Percentiles rank a stretch among this genome's conserved stretches.
Conservation (phyloP, 2,797 vertebrate species). For the Smutsia gigantea region DNA sequence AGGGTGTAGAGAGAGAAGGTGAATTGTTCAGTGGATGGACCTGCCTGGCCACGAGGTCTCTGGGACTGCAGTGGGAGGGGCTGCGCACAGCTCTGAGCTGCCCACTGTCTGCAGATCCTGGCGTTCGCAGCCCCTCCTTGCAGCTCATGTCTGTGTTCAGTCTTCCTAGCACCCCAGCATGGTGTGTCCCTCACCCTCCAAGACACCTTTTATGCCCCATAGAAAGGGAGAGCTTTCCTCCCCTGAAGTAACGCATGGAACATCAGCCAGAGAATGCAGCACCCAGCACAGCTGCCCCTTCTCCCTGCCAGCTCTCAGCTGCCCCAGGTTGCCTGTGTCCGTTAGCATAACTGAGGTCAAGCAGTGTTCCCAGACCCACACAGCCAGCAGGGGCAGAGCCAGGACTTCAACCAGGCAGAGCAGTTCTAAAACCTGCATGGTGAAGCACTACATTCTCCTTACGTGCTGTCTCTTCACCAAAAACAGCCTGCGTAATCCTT, state of each 20-base stretch:
- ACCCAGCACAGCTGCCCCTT: neutral
- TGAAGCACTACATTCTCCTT: neutral
- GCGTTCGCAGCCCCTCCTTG: neutral
- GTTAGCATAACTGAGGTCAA: neutral
- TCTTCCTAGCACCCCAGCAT: neutral
- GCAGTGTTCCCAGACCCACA: neutral
- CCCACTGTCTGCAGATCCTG: neutral
- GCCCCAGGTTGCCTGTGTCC: neutral
- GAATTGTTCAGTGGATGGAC: neutral
- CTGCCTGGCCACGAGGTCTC: neutral
- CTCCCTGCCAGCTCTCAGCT: neutral
- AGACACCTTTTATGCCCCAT: neutral
- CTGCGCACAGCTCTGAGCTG: neutral
- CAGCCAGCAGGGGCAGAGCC: neutral
- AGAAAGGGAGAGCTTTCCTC: neutral
- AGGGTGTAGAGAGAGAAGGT: neutral
- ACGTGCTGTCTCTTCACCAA: neutral
- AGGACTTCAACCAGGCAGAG: neutral
- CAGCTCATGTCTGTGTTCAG: neutral
- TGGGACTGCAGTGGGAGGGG: neutral
- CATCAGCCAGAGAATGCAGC: neutral
- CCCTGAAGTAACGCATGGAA: neutral
- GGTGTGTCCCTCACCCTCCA: neutral
- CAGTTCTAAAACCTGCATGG: neutral
- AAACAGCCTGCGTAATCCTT: neutral